Evolutionary conservation across 2,797 vertebrate genomes (phyloP).

Genomic region (Phrynocephalus forsythii): DNA sequence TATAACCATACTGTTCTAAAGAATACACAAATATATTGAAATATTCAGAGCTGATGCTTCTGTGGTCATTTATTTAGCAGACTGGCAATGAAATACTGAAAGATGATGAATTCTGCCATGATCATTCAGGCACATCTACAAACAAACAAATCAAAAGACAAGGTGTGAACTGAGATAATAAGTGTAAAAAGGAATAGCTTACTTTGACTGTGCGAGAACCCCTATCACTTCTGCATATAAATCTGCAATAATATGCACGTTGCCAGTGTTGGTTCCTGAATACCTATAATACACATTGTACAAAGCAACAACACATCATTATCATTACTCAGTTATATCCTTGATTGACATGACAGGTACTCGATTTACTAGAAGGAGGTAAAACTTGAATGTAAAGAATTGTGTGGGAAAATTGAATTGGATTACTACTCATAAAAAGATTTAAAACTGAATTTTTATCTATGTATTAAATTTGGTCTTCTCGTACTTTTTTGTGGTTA

Average conservation of each 20-base stretch:
- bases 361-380: neutral
- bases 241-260: constrained; percentile 99
- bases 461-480: neutral
- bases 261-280: constrained; percentile 99
- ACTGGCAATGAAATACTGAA: neutral
- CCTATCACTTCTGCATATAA: constrained; percentile 98
- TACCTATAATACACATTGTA: constrained; percentile 80
- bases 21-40: neutral
- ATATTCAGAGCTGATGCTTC: neutral
- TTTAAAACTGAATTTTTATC: neutral
- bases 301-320: neutral
- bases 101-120: neutral
- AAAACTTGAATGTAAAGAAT: neutral
- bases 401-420: too few species aligned
- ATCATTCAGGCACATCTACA: neutral
- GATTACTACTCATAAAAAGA: too few species aligned
- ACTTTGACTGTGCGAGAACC: constrained; percentile 98
- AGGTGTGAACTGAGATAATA: neutral
- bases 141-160: neutral
- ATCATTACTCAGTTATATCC: neutral
- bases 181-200: constrained; percentile 61
- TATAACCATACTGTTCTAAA: neutral
- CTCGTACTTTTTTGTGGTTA: too few species aligned
- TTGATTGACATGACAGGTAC: neutral
- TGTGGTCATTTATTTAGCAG: neutral